These are phyloP conservation scores for Phaenicophaeus curvirostris DNA, from an alignment of 2,797 vertebrate genomes.

Conservation along the genomic window DNA sequence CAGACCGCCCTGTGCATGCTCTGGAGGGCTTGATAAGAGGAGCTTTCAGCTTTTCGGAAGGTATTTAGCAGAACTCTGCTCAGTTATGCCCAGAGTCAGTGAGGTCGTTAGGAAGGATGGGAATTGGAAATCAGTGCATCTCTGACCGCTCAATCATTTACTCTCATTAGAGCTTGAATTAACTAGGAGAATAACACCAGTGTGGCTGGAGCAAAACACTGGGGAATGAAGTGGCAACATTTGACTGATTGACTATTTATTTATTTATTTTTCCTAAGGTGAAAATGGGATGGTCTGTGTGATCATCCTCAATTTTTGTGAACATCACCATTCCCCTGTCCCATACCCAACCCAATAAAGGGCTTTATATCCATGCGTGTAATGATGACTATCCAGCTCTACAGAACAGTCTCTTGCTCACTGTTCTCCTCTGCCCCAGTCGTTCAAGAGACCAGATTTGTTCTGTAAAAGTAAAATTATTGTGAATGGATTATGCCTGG, in stretches of 20 bases:
- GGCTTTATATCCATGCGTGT: conserved; percentile 27
- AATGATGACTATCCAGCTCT: conserved; percentile 6
- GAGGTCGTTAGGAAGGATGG: background rate
- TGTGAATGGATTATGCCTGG: background rate
- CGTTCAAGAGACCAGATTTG: conserved; percentile 39
- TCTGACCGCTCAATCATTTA: background rate
- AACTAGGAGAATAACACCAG: background rate
- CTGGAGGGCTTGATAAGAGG: background rate
- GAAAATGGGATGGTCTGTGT: background rate
- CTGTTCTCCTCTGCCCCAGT: background rate
- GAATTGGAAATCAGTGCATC: background rate
- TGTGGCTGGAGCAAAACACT: background rate
- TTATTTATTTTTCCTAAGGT: background rate
- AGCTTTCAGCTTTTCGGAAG: background rate
- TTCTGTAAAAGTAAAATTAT: background rate
- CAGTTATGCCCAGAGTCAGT: background rate
- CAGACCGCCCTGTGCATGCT: background rate
- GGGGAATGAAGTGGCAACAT: background rate
- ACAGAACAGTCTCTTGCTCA: background rate
- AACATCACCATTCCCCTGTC: no score
- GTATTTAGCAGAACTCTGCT: background rate
- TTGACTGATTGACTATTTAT: background rate
- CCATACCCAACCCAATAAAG: background rate
- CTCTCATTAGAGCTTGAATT: background rate
- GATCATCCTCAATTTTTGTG: no score